Evolutionary conservation across 23 tunicate genomes (phyloP).

Genomic region (Phallusia fumigata): DNA sequence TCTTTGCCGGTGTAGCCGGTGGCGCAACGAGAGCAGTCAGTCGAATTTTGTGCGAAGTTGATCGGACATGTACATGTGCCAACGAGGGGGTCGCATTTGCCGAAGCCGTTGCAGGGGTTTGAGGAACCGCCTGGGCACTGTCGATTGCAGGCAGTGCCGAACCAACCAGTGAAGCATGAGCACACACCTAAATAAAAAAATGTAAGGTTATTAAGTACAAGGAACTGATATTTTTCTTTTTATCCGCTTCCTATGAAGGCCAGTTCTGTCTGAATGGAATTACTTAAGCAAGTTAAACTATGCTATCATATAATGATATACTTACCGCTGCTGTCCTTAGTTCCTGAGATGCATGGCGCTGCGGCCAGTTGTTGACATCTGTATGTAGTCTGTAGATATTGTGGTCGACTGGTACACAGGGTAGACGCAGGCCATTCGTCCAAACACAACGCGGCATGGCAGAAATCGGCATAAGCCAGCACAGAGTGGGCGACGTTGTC

Average conservation of each 20-base stretch:
- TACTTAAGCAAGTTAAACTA: no score
- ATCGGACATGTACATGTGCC: constrained; percentile 30
- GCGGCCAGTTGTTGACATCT: constrained; percentile 15
- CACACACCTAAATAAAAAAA: constrained; percentile 21
- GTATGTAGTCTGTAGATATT: constrained; percentile 7
- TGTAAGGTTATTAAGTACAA: no score
- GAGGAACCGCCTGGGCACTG: constrained; percentile 27
- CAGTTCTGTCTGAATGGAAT: no score
- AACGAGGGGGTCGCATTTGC: constrained; percentile 3
- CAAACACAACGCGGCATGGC: constrained; percentile 31
- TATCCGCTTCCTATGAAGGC: no score
- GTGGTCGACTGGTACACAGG: constrained; percentile 17
- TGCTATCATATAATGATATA: no score
- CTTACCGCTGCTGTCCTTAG: background rate
- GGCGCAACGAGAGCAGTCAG: constrained; percentile 10
- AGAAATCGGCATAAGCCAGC: constrained; percentile 28
- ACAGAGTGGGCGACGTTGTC: constrained; percentile 15
- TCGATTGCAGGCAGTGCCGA: constrained; percentile 13
- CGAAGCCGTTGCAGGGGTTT: constrained; percentile 26
- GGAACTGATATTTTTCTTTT: no score
- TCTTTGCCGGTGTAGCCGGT: constrained; percentile 30
- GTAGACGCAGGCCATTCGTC: constrained; percentile 12
- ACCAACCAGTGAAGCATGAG: constrained; percentile 25
- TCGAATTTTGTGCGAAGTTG: background rate
- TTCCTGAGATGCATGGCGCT: constrained; percentile 13